Evolutionary conservation across 2,888 invertebrate species (phyloP).

Genomic region (Kuschelorhynchus macadamiae): DNA sequence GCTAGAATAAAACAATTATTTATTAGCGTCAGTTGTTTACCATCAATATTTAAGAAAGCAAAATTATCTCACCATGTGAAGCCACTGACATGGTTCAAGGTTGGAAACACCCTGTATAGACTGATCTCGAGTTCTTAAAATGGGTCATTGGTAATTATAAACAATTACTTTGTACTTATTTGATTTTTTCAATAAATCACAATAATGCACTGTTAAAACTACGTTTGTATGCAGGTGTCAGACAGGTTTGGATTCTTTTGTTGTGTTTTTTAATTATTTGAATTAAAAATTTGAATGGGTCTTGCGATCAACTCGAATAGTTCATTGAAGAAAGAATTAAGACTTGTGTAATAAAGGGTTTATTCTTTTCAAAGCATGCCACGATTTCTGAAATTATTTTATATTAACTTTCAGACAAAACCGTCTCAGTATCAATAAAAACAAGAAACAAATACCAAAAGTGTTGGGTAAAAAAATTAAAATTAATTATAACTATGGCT

Average conservation of each 20-base stretch:
- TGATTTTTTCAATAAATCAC: conserved; percentile 22
- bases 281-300: background rate
- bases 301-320: background rate
- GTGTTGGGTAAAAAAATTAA: too few species aligned
- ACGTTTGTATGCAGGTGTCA: conserved; percentile 1
- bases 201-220: background rate
- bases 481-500: too few species aligned
- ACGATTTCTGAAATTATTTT: too few species aligned
- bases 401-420: too few species aligned
- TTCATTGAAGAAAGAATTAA: too few species aligned
- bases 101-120: conserved; percentile 33
- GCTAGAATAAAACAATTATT: too few species aligned
- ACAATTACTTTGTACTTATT: conserved; percentile 41
- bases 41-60: conserved; percentile 12
- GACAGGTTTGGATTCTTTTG: conserved; percentile 5
- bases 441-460: too few species aligned
- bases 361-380: too few species aligned
- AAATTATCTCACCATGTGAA: conserved; percentile 27
- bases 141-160: conserved; percentile 45
- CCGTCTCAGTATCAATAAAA: too few species aligned
- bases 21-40: too few species aligned
- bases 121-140: conserved; percentile 36
- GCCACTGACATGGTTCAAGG: conserved; percentile 36
- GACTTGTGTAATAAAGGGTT: too few species aligned
- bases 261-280: background rate